phyloP scores from a whole-genome alignment of 2,113 vertebrate genomes.

The Serilophus lunatus region DNA sequence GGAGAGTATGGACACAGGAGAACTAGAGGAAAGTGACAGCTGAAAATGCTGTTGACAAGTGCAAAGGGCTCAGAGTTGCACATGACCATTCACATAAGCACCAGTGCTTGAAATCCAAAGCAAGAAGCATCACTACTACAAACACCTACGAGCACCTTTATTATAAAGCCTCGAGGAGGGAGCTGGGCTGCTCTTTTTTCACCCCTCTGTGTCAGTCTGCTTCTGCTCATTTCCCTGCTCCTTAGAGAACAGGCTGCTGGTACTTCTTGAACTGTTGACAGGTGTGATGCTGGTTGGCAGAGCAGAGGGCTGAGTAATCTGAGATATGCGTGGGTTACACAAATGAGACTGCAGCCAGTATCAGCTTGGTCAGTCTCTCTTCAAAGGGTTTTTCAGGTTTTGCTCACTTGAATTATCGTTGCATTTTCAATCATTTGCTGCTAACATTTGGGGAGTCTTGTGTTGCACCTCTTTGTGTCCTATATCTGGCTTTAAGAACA shows the following conservation, averaged over 20 bases:
- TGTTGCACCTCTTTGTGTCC: not conserved
- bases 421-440: not conserved
- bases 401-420: not conserved
- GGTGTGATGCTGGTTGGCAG: not conserved
- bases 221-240: fast-evolving
- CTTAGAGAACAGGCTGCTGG: not conserved
- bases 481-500: not conserved
- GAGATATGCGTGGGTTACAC: not conserved
- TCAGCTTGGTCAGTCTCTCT: not conserved
- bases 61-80: not conserved
- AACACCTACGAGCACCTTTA: not conserved
- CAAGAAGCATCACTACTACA: not conserved
- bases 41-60: not conserved
- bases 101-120: not conserved
- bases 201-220: not conserved
- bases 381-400: not conserved
- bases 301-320: not conserved
- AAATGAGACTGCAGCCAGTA: not conserved
- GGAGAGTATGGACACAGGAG: not conserved
- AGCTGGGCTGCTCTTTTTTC: not conserved
- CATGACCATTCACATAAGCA: not conserved
- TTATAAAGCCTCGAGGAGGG: not conserved
- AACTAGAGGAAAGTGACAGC: not conserved
- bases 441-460: fast-evolving
- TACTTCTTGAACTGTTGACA: not conserved